Base-by-base conservation (phyloP, 2,888 invertebrate genomes). In the Bombyx huttoni region DNA sequence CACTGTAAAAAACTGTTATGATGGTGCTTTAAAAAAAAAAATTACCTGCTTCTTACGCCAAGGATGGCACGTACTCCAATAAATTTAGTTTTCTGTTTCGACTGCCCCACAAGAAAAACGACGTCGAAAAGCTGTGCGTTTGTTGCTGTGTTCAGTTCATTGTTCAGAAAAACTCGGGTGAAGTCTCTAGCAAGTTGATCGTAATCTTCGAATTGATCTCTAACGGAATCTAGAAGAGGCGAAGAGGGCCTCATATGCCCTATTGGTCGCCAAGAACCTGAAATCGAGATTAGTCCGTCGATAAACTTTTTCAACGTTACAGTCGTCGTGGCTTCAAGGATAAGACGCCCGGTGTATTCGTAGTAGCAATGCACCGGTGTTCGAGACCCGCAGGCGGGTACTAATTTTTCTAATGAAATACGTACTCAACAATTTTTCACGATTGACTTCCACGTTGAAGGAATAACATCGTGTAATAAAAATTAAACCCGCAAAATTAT, bases 171-270 rank as follows among this genome's bases (percentile, higher is more conserved):
- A 65, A 95, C 95, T 64, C 93, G 90, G 8, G 96, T 95, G 77
- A 97, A 97, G 82, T 97, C 97, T 81, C 96, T 96, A 45, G 97
- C 96, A 53, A 97, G 89, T 75, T 96, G 96, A 78, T 97, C 97
- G 83, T 97, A 96, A 81, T 96, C 96, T 81, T 97, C 97, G 75
- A 97, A 97, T 73, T 96, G 94, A 85, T 97, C 97, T 64, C 97
- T 90, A 47, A 97, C 97, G 7, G 96, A 96, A 81, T 98, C 97
- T 62, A 97, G 89, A 46, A 98, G 90, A 0, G 97, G 97, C 14
- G 96, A 96, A 0, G 96, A 97, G 0, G 97, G 97, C 68, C 97
- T 89, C 97, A 97, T 97, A 79, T 97, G 97, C 60, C 91, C 97
- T 59, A 97, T 97, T 12, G 97, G 97, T 67, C 97, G 91, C 97